Percentiles rank a stretch among this genome's conserved stretches.
Conservation (phyloP, 2,113 vertebrate species). For the Orycteropus afer region DNA sequence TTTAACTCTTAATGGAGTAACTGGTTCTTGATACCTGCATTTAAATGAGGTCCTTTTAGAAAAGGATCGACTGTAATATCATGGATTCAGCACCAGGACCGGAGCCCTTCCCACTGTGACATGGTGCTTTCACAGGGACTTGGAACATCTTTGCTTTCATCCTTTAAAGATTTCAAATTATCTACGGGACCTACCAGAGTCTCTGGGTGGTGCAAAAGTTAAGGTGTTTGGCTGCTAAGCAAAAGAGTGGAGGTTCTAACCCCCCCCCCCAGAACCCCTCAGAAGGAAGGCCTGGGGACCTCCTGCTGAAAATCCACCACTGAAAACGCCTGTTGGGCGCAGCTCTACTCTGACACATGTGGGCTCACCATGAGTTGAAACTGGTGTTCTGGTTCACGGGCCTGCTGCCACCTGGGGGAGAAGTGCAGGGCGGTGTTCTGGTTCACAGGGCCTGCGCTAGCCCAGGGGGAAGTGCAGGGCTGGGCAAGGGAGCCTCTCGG, state of each 20-base stretch:
- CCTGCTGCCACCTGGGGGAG: no score
- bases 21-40: background rate
- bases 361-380: no score
- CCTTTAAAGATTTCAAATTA: background rate
- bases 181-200: accelerated
- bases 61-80: background rate
- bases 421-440: no score
- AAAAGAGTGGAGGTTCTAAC: no score
- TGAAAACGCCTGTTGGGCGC: no score
- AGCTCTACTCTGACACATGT: no score
- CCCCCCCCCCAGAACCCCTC: no score
- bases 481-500: background rate
- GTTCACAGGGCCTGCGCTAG: no score
- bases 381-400: no score
- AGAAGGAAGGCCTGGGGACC: no score
- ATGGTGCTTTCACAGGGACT: background rate
- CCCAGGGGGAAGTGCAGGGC: background rate
- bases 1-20: constrained; percentile 29
- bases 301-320: no score
- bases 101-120: background rate
- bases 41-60: background rate
- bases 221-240: no score
- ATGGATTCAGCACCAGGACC: background rate
- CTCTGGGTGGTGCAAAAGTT: background rate
- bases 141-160: background rate